Conservation (phyloP, 2,888 invertebrate genomes). For the Rutpela maculata region DNA sequence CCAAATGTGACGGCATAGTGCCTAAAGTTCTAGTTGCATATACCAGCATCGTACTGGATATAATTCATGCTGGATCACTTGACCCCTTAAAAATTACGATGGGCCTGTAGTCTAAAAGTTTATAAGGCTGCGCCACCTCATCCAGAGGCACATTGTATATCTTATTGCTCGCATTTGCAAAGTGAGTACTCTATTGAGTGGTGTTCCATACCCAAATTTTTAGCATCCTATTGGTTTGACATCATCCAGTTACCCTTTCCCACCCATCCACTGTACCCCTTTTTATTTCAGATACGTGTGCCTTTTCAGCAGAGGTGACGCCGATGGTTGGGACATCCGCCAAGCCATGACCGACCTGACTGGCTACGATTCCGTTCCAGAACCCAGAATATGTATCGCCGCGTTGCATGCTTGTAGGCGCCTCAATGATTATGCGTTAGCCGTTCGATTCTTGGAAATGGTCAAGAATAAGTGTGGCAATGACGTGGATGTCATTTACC, state of each 20-base stretch:
- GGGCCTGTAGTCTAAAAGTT: too few species aligned
- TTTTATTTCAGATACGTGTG: slow-evolving; percentile 80
- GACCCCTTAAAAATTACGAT: too few species aligned
- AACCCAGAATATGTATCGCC: slow-evolving; percentile 78
- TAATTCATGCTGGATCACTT: too few species aligned
- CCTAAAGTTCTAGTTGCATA: too few species aligned
- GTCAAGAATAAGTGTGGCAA: slow-evolving; percentile 91
- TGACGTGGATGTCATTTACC: slow-evolving; percentile 86
- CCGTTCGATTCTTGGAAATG: slow-evolving; percentile 89
- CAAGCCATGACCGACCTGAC: slow-evolving; percentile 76
- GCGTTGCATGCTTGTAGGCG: slow-evolving; percentile 80
- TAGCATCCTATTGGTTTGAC: background rate
- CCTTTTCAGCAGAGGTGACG: slow-evolving; percentile 89
- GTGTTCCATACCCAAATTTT: too few species aligned
- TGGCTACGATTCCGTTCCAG: slow-evolving; percentile 78
- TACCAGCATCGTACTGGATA: too few species aligned
- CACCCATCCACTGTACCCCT: background rate
- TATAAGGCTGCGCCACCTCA: too few species aligned
- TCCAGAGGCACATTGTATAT: too few species aligned
- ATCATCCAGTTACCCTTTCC: background rate
- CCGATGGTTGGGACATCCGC: slow-evolving; percentile 88
- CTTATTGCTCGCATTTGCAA: too few species aligned
- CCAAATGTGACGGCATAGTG: too few species aligned
- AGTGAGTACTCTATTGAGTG: too few species aligned
- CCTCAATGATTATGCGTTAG: slow-evolving; percentile 80